These are phyloP conservation scores for Campoletis sonorensis DNA, from an alignment of 1,140 invertebrate genomes.

Conservation along the genomic window DNA sequence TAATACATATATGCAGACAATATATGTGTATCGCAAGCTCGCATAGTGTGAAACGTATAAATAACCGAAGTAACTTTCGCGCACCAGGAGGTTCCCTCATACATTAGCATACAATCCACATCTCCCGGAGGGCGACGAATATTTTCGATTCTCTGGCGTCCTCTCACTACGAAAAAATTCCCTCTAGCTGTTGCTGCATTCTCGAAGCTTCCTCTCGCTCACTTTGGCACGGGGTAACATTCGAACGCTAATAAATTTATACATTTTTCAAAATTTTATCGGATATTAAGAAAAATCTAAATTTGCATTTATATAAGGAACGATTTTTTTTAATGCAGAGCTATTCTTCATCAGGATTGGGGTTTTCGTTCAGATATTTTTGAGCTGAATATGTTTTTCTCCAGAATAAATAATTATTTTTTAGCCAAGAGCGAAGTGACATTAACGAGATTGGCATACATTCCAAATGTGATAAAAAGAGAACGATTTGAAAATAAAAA, in stretches of 20 bases:
- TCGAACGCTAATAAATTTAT: neutral
- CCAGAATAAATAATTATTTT: too few relatives aligned
- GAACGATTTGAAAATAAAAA: too few relatives aligned
- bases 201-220: neutral
- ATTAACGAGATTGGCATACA: too few relatives aligned
- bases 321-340: too few relatives aligned
- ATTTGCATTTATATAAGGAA: too few relatives aligned
- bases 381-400: too few relatives aligned
- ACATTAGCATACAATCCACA: conserved; percentile 61
- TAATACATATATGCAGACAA: neutral
- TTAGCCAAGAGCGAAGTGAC: too few relatives aligned
- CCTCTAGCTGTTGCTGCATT: conserved; percentile 11
- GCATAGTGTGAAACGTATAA: conserved; percentile 36
- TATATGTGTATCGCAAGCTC: conserved; percentile 17
- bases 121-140: conserved; percentile 50
- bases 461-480: too few relatives aligned
- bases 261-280: neutral
- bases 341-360: too few relatives aligned
- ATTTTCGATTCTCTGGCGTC: conserved; percentile 47
- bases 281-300: too few relatives aligned
- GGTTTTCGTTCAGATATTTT: too few relatives aligned
- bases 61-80: conserved; percentile 37
- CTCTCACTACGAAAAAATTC: conserved; percentile 10
- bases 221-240: neutral
- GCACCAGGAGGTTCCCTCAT: conserved; percentile 37